These are phyloP conservation scores for Triplophysa rosa DNA, from an alignment of 2,113 vertebrate genomes.

Conservation along the genomic window DNA sequence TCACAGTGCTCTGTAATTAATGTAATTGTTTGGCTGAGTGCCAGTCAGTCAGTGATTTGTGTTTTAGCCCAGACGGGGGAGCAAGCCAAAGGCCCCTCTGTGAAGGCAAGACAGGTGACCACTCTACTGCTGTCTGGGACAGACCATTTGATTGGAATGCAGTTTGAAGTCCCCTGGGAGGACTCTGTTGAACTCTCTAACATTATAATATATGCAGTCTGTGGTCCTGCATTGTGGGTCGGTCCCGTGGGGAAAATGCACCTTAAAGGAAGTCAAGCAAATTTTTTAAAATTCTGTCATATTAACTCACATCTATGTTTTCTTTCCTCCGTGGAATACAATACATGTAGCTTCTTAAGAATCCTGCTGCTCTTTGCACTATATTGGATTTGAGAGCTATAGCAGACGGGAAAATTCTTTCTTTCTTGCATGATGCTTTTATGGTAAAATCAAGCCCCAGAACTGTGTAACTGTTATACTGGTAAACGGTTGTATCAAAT, in stretches of 20 bases:
- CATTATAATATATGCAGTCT: slow-evolving; percentile 3
- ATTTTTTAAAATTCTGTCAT: not conserved
- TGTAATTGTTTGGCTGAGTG: slow-evolving; percentile 50
- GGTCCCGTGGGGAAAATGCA: not conserved
- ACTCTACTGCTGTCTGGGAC: slow-evolving; percentile 22
- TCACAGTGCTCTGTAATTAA: slow-evolving; percentile 43
- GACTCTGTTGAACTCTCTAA: slow-evolving; percentile 34
- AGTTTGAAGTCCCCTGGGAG: slow-evolving; percentile 39
- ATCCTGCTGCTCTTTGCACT: not conserved
- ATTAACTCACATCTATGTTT: not conserved
- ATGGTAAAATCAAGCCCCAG: too few relatives aligned
- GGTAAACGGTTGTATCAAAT: too few relatives aligned
- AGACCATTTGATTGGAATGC: slow-evolving; percentile 41
- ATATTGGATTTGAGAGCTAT: not conserved
- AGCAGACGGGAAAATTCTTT: not conserved
- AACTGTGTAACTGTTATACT: too few relatives aligned
- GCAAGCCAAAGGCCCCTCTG: slow-evolving; percentile 12
- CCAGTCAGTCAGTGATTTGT: slow-evolving; percentile 53
- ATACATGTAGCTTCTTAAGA: not conserved
- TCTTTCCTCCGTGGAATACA: not conserved
- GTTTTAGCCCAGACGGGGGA: slow-evolving; percentile 37
- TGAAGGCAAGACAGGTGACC: slow-evolving; percentile 11
- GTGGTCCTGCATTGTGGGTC: slow-evolving; percentile 9
- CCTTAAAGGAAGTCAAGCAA: not conserved
- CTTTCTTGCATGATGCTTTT: too few relatives aligned